Conservation (phyloP, 2,113 vertebrate genomes). For the Podilymbus podiceps region DNA sequence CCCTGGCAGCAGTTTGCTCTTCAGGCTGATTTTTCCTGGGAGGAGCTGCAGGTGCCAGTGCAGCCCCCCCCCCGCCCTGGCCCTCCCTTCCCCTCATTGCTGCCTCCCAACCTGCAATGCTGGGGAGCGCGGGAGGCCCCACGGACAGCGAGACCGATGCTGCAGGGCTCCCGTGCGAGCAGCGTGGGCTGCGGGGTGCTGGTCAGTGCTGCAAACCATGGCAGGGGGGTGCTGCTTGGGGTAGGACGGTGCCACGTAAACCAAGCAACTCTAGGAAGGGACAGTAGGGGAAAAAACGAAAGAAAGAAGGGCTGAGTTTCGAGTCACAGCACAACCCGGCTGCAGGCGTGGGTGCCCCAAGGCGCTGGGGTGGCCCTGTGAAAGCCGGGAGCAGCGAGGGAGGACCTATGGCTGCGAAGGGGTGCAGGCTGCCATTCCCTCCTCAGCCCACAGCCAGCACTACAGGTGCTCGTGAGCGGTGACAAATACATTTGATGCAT, state of each 20-base stretch:
- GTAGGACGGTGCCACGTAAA: too few relatives aligned
- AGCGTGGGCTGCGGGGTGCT: accelerated
- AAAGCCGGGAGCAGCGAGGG: neutral
- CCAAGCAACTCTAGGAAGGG: neutral
- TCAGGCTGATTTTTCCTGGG: neutral
- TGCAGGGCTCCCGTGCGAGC: neutral
- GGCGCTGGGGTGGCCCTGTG: neutral
- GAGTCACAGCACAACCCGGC: neutral
- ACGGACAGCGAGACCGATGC: too few relatives aligned
- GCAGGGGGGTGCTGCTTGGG: neutral
- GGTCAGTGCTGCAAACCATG: neutral
- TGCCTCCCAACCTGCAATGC: neutral
- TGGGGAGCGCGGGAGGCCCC: neutral
- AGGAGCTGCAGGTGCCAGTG: neutral
- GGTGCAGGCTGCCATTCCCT: neutral
- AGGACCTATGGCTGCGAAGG: neutral
- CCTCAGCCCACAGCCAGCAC: neutral
- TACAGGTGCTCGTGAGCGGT: neutral
- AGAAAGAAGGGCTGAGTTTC: neutral
- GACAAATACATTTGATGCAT: neutral
- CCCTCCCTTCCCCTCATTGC: neutral
- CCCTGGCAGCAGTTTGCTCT: too few relatives aligned
- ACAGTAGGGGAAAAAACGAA: neutral
- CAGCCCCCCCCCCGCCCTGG: neutral
- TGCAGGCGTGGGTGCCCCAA: accelerated